These are phyloP conservation scores for Corapipo altera DNA, from an alignment of 2,113 vertebrate genomes.

Conservation along the genomic window DNA sequence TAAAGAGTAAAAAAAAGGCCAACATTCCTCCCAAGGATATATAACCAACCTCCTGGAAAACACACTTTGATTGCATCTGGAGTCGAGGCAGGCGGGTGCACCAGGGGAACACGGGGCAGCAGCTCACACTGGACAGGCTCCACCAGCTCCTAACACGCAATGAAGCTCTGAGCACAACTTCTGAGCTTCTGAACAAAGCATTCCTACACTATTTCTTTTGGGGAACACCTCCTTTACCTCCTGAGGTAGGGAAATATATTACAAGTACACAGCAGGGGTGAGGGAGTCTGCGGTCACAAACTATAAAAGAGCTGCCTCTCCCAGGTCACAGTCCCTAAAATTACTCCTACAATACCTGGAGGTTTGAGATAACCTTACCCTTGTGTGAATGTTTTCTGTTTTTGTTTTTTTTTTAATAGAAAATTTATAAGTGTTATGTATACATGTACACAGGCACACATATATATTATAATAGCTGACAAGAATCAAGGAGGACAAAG, in stretches of 20 bases:
- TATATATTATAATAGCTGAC: background rate
- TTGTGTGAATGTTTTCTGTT: background rate
- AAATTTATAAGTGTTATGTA: background rate
- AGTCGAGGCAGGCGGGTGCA: background rate
- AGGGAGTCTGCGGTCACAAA: background rate
- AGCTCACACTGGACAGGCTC: background rate
- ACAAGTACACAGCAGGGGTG: background rate
- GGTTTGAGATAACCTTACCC: background rate
- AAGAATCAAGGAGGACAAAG: background rate
- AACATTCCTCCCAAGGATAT: background rate
- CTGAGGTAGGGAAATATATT: accelerated
- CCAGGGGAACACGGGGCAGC: accelerated
- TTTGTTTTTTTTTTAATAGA: background rate
- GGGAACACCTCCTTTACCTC: background rate
- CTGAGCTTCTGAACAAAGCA: background rate
- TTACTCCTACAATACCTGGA: background rate
- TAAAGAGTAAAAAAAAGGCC: background rate
- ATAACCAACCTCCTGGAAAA: slow-evolving; percentile 5
- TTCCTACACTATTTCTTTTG: background rate
- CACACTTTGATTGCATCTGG: background rate
- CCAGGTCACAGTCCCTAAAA: background rate
- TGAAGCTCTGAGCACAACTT: background rate
- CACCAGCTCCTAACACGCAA: accelerated
- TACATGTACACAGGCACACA: no score
- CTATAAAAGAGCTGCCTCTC: background rate